Conservation (phyloP, 2,113 vertebrate genomes). For the Furnarius figulus region DNA sequence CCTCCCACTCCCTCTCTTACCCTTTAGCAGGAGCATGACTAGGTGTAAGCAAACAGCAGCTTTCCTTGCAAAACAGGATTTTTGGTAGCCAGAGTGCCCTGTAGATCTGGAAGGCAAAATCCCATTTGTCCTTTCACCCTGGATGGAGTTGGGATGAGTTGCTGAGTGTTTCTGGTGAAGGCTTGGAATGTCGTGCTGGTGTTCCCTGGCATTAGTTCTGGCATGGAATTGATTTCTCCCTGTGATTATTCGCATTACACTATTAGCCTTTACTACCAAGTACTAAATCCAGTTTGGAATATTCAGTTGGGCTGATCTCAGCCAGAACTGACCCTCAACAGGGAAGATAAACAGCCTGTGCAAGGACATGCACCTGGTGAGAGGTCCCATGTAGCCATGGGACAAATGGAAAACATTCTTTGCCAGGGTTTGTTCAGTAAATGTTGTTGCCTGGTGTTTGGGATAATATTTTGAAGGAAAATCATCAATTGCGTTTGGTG, state of each 20-base stretch:
- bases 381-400: rapidly evolving
- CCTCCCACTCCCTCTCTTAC: background rate
- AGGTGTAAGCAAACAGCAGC: background rate
- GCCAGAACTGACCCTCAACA: background rate
- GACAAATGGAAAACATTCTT: background rate
- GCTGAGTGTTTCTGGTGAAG: background rate
- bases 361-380: background rate
- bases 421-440: background rate
- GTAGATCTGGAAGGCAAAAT: background rate
- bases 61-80: background rate
- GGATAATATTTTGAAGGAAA: background rate
- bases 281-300: background rate
- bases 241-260: background rate
- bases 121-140: background rate
- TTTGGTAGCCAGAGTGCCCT: background rate
- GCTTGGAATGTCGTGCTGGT: background rate
- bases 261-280: background rate
- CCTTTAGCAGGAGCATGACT: background rate
- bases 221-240: background rate
- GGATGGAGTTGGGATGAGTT: background rate
- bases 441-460: background rate
- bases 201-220: background rate
- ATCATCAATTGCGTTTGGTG: background rate
- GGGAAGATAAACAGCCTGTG: background rate
- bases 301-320: background rate